phyloP scores from a whole-genome alignment of 1,140 invertebrate genomes.

The Drosophila lowei region DNA sequence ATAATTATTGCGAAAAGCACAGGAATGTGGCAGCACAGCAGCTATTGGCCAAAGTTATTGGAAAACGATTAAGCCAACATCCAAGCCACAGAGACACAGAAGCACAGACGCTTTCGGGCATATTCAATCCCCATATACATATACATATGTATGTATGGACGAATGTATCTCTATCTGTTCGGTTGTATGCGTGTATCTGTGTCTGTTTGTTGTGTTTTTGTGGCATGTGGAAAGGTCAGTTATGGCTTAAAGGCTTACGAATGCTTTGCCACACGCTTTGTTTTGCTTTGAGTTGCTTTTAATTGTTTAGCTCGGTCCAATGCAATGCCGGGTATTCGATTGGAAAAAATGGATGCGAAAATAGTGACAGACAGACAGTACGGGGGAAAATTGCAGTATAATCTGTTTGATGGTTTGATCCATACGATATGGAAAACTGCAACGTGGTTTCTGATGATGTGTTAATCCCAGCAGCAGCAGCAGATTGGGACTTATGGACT shows the following conservation, averaged over 20 bases:
- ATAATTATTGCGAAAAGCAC: slow-evolving; percentile 40
- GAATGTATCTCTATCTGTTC: slow-evolving; percentile 1
- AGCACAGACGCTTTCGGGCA: slow-evolving; percentile 34
- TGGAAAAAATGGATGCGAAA: slow-evolving; percentile 4
- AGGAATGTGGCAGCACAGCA: neutral
- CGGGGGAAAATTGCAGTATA: slow-evolving; percentile 13
- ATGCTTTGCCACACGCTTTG: slow-evolving; percentile 40
- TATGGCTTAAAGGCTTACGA: slow-evolving; percentile 71
- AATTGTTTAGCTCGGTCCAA: slow-evolving; percentile 38
- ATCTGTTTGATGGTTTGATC: slow-evolving; percentile 5
- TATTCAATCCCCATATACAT: slow-evolving; percentile 17
- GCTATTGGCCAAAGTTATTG: slow-evolving; percentile 51
- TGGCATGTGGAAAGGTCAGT: slow-evolving; percentile 69
- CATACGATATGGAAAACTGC: slow-evolving; percentile 32
- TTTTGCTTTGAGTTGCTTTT: slow-evolving; percentile 59
- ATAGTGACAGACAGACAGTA: neutral
- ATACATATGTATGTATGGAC: neutral
- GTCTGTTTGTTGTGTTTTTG: slow-evolving; percentile 5
- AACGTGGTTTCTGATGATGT: no score
- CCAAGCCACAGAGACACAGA: neutral
- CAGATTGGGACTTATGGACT: no score
- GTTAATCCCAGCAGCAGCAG: no score
- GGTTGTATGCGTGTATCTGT: slow-evolving; percentile 10
- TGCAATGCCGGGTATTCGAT: slow-evolving; percentile 13
- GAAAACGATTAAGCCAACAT: slow-evolving; percentile 60